Evolutionary conservation across 2,888 invertebrate genomes (phyloP).

Genomic region (Brachyopa scutellaris): DNA sequence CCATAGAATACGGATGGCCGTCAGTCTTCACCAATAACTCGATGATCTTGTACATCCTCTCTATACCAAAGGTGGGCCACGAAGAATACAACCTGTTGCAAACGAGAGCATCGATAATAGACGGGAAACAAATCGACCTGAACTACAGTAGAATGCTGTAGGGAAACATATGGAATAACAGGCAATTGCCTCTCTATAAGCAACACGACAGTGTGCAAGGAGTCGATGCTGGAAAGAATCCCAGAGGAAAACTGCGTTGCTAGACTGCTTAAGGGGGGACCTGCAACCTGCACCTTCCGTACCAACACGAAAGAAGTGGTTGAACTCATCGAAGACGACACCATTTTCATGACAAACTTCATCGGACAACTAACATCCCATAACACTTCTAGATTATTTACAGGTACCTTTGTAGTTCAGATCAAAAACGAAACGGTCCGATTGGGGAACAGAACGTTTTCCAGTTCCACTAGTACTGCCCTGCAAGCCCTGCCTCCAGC

Average conservation of each 20-base stretch:
- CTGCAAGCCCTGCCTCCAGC: not conserved
- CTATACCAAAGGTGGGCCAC: constrained; percentile 12
- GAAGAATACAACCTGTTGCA: constrained; percentile 16
- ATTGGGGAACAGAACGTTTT: too few species aligned
- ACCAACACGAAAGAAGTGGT: too few species aligned
- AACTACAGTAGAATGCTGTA: not conserved
- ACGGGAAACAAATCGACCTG: not conserved
- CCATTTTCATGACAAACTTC: too few species aligned
- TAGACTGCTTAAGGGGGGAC: constrained; percentile 34
- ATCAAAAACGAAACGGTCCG: too few species aligned
- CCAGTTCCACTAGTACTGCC: not conserved
- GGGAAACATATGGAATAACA: constrained; percentile 3
- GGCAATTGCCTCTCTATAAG: constrained; percentile 15
- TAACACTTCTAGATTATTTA: constrained; percentile 5
- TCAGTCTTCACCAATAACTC: constrained; percentile 45
- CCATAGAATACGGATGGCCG: constrained; percentile 59
- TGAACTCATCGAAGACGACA: too few species aligned
- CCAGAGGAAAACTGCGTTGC: constrained; percentile 38
- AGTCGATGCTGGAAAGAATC: constrained; percentile 7
- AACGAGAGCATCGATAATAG: not conserved
- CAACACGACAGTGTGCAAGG: constrained; percentile 40
- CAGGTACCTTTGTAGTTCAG: too few species aligned
- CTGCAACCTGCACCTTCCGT: too few species aligned
- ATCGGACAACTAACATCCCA: constrained; percentile 1
- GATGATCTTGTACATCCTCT: constrained; percentile 43